phyloP scores from a whole-genome alignment of 1,140 invertebrate species.

The Dendrolimus punctatus region DNA sequence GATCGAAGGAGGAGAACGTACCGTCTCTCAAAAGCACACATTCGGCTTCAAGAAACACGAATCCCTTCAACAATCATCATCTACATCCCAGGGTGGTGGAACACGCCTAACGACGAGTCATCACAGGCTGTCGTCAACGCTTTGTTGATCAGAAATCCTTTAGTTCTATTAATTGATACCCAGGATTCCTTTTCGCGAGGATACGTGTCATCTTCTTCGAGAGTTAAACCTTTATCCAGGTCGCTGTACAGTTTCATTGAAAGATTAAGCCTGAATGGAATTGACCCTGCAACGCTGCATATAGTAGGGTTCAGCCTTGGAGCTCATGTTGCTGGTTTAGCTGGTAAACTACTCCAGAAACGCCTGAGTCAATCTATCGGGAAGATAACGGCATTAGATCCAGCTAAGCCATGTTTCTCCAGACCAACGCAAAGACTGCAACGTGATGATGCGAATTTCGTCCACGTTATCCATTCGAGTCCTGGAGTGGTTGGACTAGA shows the following conservation, averaged over 20 bases:
- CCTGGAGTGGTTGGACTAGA: conserved; percentile 52
- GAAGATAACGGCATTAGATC: conserved; percentile 83
- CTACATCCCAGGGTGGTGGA: conserved; percentile 50
- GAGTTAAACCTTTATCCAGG: conserved; percentile 34
- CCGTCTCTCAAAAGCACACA: conserved; percentile 27
- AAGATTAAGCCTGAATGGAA: conserved; percentile 38
- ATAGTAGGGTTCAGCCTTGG: conserved; percentile 86
- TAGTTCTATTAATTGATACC: conserved; percentile 42
- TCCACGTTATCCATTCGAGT: conserved; percentile 70
- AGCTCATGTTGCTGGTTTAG: conserved; percentile 82
- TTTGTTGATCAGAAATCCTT: conserved; percentile 28
- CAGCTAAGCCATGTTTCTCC: conserved; percentile 78
- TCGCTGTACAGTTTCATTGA: conserved; percentile 40
- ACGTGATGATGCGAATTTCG: conserved; percentile 56
- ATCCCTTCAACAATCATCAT: conserved; percentile 6
- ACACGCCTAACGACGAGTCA: conserved; percentile 48
- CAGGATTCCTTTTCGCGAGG: conserved; percentile 35
- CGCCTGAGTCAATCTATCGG: conserved; percentile 73
- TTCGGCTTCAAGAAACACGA: background rate
- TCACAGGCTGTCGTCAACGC: conserved; percentile 35
- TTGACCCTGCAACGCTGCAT: conserved; percentile 72
- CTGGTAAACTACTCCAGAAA: conserved; percentile 76
- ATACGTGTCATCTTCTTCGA: conserved; percentile 40
- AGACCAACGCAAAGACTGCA: conserved; percentile 48
- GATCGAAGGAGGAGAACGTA: conserved; percentile 21